Conservation (phyloP, 2,113 vertebrate genomes). For the Salvator merianae region DNA sequence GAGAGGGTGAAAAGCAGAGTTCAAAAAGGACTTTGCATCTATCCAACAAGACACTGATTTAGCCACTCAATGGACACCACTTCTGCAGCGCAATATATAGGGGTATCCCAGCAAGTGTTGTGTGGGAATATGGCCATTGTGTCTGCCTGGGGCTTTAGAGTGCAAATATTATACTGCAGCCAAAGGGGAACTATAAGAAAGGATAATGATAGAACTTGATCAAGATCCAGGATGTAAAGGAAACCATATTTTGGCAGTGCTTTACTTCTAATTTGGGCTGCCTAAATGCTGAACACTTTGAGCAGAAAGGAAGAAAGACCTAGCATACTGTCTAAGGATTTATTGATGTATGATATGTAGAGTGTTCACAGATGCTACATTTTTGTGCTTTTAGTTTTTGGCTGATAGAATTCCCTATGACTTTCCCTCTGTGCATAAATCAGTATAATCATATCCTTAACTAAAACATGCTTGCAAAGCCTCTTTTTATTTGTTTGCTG, state of each 20-base stretch:
- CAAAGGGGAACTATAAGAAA: neutral
- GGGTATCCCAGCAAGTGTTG: too few relatives aligned
- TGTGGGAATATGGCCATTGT: too few relatives aligned
- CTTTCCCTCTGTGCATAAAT: neutral
- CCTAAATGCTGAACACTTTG: neutral
- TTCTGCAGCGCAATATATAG: too few relatives aligned
- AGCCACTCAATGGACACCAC: too few relatives aligned
- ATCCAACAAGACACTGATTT: too few relatives aligned
- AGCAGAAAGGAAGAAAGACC: neutral
- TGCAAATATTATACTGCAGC: neutral
- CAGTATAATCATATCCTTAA: slow-evolving; percentile 11
- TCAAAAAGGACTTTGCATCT: too few relatives aligned
- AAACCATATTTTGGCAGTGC: neutral
- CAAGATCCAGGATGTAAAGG: neutral
- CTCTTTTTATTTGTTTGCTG: neutral
- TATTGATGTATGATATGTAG: neutral
- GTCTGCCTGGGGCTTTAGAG: too few relatives aligned
- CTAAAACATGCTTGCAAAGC: slow-evolving; percentile 12
- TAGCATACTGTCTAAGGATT: neutral
- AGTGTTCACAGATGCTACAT: slow-evolving; percentile 5
- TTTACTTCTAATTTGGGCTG: slow-evolving; percentile 26
- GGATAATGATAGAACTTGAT: neutral
- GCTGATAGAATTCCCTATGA: neutral
- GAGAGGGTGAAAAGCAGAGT: too few relatives aligned
- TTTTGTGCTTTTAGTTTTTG: slow-evolving; percentile 3